These are phyloP conservation scores for Sterna hirundo DNA, from an alignment of 2,113 vertebrate species.

Conservation along the genomic window DNA sequence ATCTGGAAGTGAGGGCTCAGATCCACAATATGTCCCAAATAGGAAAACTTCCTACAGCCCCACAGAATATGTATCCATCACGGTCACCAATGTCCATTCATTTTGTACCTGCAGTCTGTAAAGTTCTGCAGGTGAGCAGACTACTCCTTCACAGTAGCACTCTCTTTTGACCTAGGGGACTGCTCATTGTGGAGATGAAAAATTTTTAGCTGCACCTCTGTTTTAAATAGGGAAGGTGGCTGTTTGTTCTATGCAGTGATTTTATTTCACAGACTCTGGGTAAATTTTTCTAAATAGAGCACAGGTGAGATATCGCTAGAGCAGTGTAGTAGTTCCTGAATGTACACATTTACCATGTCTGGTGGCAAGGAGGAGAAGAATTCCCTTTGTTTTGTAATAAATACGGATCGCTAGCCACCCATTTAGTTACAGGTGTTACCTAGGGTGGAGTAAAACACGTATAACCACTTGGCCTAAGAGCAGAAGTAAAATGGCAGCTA, in stretches of 20 bases:
- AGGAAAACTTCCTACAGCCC: neutral
- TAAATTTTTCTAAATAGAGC: neutral
- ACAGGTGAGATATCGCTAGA: neutral
- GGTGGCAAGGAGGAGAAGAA: neutral
- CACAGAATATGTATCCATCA: neutral
- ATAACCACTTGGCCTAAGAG: neutral
- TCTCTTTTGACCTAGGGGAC: neutral
- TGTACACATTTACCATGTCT: neutral
- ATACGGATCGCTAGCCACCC: neutral
- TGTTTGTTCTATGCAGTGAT: neutral
- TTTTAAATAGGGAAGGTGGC: neutral
- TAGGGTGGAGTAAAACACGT: neutral
- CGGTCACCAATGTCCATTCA: neutral
- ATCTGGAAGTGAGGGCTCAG: neutral
- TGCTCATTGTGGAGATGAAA: neutral
- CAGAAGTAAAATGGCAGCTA: neutral
- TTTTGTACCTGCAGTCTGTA: neutral
- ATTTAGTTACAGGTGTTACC: neutral
- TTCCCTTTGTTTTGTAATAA: neutral
- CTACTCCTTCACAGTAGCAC: neutral
- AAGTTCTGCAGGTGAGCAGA: neutral
- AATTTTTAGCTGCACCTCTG: neutral
- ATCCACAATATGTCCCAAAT: neutral
- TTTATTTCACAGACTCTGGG: neutral
- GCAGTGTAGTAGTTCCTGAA: neutral